Percentiles rank a stretch among this genome's conserved stretches.
These are phyloP conservation scores for Trichogramma dendrolimi DNA, from an alignment of 2,888 invertebrate genomes.

Conservation along the genomic window DNA sequence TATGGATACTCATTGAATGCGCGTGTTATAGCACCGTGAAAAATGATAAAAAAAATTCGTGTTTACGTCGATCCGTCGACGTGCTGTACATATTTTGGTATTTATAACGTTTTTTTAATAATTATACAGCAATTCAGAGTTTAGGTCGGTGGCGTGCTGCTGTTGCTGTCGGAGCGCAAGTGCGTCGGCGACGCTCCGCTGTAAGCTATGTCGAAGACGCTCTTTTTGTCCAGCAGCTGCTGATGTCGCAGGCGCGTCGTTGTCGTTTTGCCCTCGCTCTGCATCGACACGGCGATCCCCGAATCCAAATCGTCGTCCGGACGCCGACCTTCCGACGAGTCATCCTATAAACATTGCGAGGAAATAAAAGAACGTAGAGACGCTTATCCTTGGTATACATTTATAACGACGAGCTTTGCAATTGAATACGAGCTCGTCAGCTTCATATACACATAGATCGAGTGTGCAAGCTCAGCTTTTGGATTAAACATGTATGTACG, in stretches of 20 bases:
- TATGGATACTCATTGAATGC: no score
- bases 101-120: not conserved
- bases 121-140: not conserved
- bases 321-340: conserved; percentile 30
- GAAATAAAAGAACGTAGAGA: not conserved
- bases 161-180: conserved; percentile 69
- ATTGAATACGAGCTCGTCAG: no score
- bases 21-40: no score
- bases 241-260: conserved; percentile 47
- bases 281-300: conserved; percentile 67
- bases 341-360: conserved; percentile 15
- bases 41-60: no score
- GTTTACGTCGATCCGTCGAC: no score
- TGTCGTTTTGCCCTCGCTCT: conserved; percentile 28
- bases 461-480: no score
- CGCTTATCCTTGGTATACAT: not conserved
- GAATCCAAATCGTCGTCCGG: conserved; percentile 58
- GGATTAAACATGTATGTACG: not conserved
- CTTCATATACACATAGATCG: no score
- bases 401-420: no score
- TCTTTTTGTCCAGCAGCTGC: conserved; percentile 73
- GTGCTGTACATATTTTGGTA: no score
- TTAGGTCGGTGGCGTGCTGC: conserved; percentile 61
- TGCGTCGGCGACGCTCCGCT: conserved; percentile 85
- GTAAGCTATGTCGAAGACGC: conserved; percentile 89